Conservation (phyloP, 2,113 vertebrate species). For the Echinops telfairi region DNA sequence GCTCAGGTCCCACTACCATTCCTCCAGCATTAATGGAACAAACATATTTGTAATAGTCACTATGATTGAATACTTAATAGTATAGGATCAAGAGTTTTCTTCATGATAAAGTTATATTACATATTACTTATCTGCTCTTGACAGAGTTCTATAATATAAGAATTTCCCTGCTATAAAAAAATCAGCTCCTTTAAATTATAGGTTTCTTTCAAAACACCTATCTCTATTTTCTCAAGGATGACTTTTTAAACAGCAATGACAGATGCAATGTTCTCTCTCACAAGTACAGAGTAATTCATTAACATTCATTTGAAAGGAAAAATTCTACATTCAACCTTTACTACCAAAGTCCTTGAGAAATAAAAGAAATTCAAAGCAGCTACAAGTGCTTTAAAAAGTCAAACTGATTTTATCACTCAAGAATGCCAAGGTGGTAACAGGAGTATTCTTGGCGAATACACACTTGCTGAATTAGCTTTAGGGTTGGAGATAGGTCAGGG, state of each 20-base stretch:
- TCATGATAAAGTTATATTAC: neutral
- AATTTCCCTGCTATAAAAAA: neutral
- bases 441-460: neutral
- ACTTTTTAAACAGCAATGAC: slow-evolving; percentile 42
- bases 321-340: slow-evolving; percentile 18
- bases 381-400: neutral
- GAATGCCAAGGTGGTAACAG: neutral
- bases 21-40: neutral
- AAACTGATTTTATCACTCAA: slow-evolving; percentile 21
- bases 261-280: neutral
- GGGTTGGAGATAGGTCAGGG: neutral
- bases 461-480: neutral
- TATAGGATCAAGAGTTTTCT: neutral
- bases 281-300: slow-evolving; percentile 58
- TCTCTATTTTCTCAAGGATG: slow-evolving; percentile 32
- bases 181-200: neutral
- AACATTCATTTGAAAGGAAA: slow-evolving; percentile 40
- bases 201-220: neutral
- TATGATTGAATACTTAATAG: neutral
- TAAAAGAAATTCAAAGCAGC: slow-evolving; percentile 32
- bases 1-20: neutral
- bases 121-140: neutral
- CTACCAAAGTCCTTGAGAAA: slow-evolving; percentile 57
- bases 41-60: neutral
- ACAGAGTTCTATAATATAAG: neutral